A percentile compares a stretch with the other conserved stretches of the same genome.
Evolutionary conservation across 1,140 invertebrate species (phyloP).

Genomic region (Zaprionus camerounensis): DNA sequence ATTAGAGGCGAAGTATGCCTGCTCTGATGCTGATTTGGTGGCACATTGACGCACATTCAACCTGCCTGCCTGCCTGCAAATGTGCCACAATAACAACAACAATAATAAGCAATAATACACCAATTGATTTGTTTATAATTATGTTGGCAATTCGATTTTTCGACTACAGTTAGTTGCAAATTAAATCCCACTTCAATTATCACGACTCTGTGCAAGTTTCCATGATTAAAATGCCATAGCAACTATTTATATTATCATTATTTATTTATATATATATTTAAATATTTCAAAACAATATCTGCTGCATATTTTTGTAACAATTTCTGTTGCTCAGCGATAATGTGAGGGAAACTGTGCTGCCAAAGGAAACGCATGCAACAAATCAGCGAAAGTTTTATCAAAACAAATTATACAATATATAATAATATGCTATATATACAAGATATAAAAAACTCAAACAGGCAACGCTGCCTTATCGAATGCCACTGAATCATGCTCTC

Average conservation of each 20-base stretch:
- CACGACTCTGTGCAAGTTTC: neutral
- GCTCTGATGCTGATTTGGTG: constrained; percentile 57
- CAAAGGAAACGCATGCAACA: constrained; percentile 1
- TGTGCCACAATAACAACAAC: constrained; percentile 26
- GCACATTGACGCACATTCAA: constrained; percentile 46
- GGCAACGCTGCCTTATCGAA: neutral
- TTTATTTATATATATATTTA: neutral
- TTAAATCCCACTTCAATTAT: constrained; percentile 7
- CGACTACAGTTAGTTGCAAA: neutral
- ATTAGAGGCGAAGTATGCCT: constrained; percentile 13
- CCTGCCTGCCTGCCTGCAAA: constrained; percentile 29
- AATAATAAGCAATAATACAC: constrained; percentile 37
- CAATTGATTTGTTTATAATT: constrained; percentile 55
- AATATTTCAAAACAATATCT: neutral
- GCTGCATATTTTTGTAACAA: neutral
- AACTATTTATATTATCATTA: neutral
- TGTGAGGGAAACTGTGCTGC: neutral
- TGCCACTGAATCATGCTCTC: neutral
- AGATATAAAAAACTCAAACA: neutral
- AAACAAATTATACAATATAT: neutral
- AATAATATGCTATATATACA: neutral
- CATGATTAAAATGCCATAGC: neutral
- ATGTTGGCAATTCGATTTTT: constrained; percentile 9
- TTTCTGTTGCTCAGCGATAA: neutral
- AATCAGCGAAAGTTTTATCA: neutral